Percentiles rank a stretch among this genome's conserved stretches.
Conservation (phyloP, 2,113 vertebrate genomes). For the Aramus guarauna region DNA sequence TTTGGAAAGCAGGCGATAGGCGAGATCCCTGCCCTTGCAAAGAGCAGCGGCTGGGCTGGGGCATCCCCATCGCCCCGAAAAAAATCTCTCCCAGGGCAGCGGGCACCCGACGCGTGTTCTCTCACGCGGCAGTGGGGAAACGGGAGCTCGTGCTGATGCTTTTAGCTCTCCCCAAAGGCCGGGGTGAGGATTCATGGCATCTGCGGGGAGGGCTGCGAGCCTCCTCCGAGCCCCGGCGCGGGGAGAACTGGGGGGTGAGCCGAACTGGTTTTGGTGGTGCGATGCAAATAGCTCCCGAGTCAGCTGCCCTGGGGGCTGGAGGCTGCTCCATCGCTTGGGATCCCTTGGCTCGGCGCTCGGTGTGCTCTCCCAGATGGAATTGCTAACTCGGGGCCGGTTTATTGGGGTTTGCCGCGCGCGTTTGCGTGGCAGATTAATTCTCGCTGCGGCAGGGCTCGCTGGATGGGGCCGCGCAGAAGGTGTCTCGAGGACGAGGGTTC, state of each 20-base stretch:
- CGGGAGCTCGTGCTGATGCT: background rate
- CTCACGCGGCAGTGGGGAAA: background rate
- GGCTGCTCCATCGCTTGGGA: background rate
- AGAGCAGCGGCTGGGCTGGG: background rate
- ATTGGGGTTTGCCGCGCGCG: background rate
- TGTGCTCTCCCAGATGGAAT: background rate
- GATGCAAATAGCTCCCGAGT: background rate
- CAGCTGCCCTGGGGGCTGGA: background rate
- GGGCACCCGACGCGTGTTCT: background rate
- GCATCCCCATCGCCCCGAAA: background rate
- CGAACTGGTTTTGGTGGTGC: background rate
- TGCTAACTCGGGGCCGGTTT: background rate
- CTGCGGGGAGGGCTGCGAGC: background rate
- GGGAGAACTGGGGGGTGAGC: background rate
- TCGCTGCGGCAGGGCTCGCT: background rate
- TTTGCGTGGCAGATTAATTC: background rate
- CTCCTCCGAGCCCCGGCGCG: accelerated
- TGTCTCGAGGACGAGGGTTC: background rate
- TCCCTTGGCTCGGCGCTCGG: background rate
- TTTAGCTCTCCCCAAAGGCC: background rate
- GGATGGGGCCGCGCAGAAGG: background rate
- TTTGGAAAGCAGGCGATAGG: background rate
- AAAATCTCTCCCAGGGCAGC: background rate
- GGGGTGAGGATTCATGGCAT: background rate
- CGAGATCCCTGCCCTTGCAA: background rate